These are phyloP conservation scores for Egretta garzetta DNA, from an alignment of 2,113 vertebrate genomes.

Conservation along the genomic window DNA sequence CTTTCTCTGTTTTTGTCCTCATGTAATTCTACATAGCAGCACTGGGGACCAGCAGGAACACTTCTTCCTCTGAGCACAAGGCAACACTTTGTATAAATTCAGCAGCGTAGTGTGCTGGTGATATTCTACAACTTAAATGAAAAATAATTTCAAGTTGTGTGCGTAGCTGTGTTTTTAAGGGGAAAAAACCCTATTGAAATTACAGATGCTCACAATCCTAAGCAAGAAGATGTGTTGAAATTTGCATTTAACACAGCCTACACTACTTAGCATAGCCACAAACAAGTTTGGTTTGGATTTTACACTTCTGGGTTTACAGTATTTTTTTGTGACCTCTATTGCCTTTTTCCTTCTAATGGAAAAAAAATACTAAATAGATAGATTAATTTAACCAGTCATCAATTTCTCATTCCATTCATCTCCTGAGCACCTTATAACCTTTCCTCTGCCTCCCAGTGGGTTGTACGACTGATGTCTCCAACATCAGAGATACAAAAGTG, in stretches of 20 bases:
- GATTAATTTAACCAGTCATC: background rate
- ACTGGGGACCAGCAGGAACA: background rate
- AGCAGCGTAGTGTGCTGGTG: background rate
- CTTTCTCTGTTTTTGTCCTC: background rate
- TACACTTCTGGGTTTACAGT: background rate
- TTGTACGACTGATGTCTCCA: background rate
- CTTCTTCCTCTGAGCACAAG: background rate
- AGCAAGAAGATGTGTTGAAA: background rate
- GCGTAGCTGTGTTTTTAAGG: background rate
- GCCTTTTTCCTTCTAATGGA: background rate
- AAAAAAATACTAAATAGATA: background rate
- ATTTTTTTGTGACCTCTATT: background rate
- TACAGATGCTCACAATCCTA: background rate
- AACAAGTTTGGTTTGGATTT: background rate
- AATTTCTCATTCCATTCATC: background rate
- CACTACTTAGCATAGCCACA: background rate
- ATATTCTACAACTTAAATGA: background rate
- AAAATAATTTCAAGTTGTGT: background rate
- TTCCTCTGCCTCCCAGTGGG: background rate
- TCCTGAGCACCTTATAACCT: background rate
- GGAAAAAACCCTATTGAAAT: fast-evolving
- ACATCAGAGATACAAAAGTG: background rate
- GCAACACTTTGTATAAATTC: background rate
- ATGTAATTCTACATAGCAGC: fast-evolving
- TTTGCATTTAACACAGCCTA: background rate